phyloP scores from a whole-genome alignment of 2,797 vertebrate species.

The Onychomys arenicola region DNA sequence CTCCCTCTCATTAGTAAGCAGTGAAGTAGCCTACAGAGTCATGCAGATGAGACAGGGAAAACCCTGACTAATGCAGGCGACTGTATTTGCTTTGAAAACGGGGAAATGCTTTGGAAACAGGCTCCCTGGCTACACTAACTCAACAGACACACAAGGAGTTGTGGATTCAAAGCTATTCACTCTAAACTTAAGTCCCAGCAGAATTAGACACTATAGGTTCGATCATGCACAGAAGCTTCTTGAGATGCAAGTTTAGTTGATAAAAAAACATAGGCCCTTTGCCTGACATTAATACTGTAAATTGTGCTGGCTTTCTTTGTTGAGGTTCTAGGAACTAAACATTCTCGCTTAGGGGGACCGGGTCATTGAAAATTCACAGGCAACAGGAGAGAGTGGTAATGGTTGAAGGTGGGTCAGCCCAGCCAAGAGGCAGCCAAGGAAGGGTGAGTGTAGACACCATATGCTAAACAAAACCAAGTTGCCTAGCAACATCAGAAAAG shows the following conservation, averaged over 20 bases:
- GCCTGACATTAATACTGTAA: slow-evolving; percentile 64
- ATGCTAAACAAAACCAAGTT: slow-evolving; percentile 66
- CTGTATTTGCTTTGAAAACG: neutral
- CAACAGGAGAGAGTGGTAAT: slow-evolving; percentile 16
- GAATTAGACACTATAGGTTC: slow-evolving; percentile 18
- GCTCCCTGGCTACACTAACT: slow-evolving; percentile 4
- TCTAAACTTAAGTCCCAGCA: slow-evolving; percentile 17
- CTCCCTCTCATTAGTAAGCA: slow-evolving; percentile 83
- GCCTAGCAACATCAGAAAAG: slow-evolving; percentile 65
- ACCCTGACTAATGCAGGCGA: slow-evolving; percentile 57
- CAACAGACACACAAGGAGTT: neutral
- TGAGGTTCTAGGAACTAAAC: slow-evolving; percentile 3
- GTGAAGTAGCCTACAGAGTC: slow-evolving; percentile 79
- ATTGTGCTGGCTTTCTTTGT: slow-evolving; percentile 4
- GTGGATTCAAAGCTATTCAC: neutral
- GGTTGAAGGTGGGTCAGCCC: slow-evolving; percentile 46
- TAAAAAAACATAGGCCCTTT: slow-evolving; percentile 65
- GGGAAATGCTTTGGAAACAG: slow-evolving; percentile 38
- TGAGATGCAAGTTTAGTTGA: slow-evolving; percentile 44
- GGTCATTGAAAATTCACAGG: slow-evolving; percentile 26
- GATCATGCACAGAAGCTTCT: slow-evolving; percentile 52
- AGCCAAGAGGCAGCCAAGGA: slow-evolving; percentile 5
- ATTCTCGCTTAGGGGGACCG: neutral
- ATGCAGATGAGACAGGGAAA: slow-evolving; percentile 79
- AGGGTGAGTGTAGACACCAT: slow-evolving; percentile 21